Conservation (phyloP, 2,113 vertebrate species). For the Paradoxurus hermaphroditus region DNA sequence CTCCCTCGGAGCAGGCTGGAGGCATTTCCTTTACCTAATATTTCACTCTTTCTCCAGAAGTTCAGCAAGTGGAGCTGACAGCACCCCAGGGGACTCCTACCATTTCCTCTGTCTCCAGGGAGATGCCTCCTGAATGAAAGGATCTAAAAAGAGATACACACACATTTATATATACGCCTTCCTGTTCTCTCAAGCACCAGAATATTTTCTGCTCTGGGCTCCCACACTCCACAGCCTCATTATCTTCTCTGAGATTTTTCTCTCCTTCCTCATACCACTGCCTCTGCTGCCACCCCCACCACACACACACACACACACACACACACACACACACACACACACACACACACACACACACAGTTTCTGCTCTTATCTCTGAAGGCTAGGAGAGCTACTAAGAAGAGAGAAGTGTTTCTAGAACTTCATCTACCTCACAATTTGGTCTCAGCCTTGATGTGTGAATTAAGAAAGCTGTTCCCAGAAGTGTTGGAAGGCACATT, state of each 20-base stretch:
- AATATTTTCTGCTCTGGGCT: slow-evolving; percentile 51
- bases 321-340: not conserved
- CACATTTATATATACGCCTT: slow-evolving; percentile 1
- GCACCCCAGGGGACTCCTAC: slow-evolving; percentile 43
- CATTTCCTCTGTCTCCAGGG: slow-evolving; percentile 64
- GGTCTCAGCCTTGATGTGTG: not conserved
- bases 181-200: slow-evolving; percentile 25
- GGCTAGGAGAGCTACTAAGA: not conserved
- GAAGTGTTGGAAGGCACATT: not conserved
- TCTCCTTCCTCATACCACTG: not conserved
- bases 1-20: not conserved
- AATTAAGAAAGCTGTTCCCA: not conserved
- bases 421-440: not conserved
- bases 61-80: slow-evolving; percentile 38
- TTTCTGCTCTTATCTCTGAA: not conserved
- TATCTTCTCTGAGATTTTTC: slow-evolving; percentile 7
- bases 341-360: not conserved
- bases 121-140: slow-evolving; percentile 64
- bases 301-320: not conserved
- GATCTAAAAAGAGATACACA: slow-evolving; percentile 53
- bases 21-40: not conserved
- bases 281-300: not conserved
- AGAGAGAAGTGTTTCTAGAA: not conserved
- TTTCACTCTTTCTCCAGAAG: not conserved
- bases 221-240: slow-evolving; percentile 52